Base-by-base conservation (phyloP, 2,113 vertebrate genomes). In the Ramphastos sulfuratus region DNA sequence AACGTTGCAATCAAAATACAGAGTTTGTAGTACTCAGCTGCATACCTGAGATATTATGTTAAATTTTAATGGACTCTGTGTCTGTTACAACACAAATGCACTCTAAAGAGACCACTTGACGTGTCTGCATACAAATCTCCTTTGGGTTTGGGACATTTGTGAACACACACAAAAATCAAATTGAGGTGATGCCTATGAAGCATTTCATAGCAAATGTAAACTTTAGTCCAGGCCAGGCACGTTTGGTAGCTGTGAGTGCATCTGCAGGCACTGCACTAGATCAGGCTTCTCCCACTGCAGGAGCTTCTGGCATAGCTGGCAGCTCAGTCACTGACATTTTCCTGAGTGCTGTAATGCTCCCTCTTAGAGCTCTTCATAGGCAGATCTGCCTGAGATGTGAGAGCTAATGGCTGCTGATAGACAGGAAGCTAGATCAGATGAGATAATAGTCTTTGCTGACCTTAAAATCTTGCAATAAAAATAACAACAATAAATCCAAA, bases 251-350 rank as follows among this genome's bases (percentile, higher is more conserved):
- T 92, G 14, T 14, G 71, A 60, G 58, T 55, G 72, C 73, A 52
- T 56, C 87, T 85, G 56, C 61, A 71, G 82, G 66, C 78, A 24
- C 76, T 42, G 82, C 70, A 3, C 58, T 78, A 13, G 73, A 28
- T 85, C 55, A n/a, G 69, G 16, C 73, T 64, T 37, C 80, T 65
- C 48, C 54, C 39, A 8, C 46, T 28, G 23, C 1, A 48, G 73
- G 33, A 69, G 73, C 54, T 83, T n/a, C 42, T 87, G 90, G 70
- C 31, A 1, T 37, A 5, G 46, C 84, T 86, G 65, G 70, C 80
- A 78, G 65, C 89, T 78, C 82, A 79, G 82, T 59, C 73, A 4
- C 33, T 86, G 93, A 78, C 93, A 78, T 92, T 93, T 92, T 42
- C 3, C 0, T 55, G 81, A 52, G 77, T 24, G 2, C 65, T 56